Conservation (phyloP, 2,888 invertebrate genomes). For the Girardia tigrina region DNA sequence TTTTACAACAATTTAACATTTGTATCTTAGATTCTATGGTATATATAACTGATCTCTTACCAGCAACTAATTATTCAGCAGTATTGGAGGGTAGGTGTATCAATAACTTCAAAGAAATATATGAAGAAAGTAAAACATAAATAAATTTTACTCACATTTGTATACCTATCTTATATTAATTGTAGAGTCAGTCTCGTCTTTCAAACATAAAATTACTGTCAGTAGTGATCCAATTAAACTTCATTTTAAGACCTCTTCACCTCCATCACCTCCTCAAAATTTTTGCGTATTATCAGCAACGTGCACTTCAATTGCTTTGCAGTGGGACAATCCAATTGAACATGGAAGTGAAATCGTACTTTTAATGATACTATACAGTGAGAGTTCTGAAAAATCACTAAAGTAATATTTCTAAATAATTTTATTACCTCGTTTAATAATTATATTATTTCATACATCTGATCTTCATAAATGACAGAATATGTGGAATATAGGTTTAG, state of each 20-base stretch:
- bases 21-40: background rate
- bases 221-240: constrained; percentile 9
- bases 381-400: background rate
- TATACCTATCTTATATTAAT: background rate
- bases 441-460: too few relatives aligned
- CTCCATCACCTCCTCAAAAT: background rate
- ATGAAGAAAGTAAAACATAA: background rate
- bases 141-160: background rate
- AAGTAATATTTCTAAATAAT: background rate
- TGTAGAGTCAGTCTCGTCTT: background rate
- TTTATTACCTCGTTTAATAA: too few relatives aligned
- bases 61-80: background rate
- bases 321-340: constrained; percentile 16
- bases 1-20: background rate
- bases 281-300: background rate
- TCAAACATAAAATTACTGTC: background rate
- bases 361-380: background rate
- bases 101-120: constrained; percentile 15
- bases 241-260: background rate
- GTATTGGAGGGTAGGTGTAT: background rate
- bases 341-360: constrained; percentile 6
- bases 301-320: background rate
- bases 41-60: background rate
- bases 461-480: too few relatives aligned
- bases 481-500: too few relatives aligned